Evolutionary conservation across 2,888 invertebrate species (phyloP).

Genomic region (Ichneumoninae sp.): DNA sequence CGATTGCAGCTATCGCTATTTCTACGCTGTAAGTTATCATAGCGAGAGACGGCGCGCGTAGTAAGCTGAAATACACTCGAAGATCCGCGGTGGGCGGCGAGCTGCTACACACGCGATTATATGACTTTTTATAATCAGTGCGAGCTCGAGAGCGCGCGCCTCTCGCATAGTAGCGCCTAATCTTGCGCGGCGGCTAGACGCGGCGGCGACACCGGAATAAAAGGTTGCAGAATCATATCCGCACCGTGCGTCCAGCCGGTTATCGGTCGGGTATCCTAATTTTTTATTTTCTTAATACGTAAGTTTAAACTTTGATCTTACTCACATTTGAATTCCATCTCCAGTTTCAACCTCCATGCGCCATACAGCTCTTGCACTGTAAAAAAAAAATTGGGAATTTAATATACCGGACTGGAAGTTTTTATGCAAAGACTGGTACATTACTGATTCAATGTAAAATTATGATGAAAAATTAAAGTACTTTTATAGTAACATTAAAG

Average conservation of each 20-base stretch:
- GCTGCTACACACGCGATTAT: conserved; percentile 63
- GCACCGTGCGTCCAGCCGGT: neutral
- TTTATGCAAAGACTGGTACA: no score
- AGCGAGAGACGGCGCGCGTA: conserved; percentile 49
- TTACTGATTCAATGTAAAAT: no score
- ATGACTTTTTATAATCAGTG: conserved; percentile 68
- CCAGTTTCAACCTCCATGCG: no score
- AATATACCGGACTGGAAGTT: no score
- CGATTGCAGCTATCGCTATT: conserved; percentile 65
- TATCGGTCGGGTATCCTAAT: neutral
- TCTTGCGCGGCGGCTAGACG: conserved; percentile 55
- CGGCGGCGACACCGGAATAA: conserved; percentile 49
- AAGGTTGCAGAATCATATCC: neutral
- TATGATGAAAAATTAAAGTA: no score
- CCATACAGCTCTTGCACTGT: no score
- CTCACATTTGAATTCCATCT: no score
- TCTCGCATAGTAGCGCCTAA: conserved; percentile 28
- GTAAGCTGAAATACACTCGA: conserved; percentile 36
- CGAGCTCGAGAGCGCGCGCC: conserved; percentile 12
- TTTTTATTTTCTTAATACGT: neutral
- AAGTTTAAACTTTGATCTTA: no score
- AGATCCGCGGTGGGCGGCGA: conserved; percentile 13
- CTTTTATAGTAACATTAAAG: no score
- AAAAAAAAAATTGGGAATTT: no score
- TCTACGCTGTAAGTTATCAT: conserved; percentile 66